These are phyloP conservation scores for Caretta caretta DNA, from an alignment of 2,113 vertebrate genomes.

Conservation along the genomic window DNA sequence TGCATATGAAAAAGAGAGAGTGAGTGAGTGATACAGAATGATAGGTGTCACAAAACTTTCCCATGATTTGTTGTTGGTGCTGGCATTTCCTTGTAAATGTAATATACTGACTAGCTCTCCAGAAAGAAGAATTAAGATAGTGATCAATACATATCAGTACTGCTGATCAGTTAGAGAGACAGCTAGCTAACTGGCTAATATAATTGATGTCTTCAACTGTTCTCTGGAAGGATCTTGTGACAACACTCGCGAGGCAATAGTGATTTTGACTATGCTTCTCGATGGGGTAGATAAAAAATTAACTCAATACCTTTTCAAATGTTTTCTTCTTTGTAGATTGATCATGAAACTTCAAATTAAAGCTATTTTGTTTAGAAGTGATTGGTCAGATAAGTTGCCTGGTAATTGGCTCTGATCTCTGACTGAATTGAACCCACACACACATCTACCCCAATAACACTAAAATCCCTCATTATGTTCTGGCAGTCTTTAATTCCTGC, in stretches of 20 bases:
- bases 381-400: background rate
- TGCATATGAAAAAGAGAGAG: no score
- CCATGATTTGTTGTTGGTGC: background rate
- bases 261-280: background rate
- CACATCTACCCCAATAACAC: background rate
- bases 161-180: conserved; percentile 41
- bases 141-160: conserved; percentile 32
- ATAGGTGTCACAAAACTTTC: conserved; percentile 22
- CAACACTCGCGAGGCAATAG: background rate
- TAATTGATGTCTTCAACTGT: background rate
- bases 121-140: conserved; percentile 6
- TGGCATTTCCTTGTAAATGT: background rate
- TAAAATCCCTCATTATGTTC: background rate
- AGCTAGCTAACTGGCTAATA: conserved; percentile 36
- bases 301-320: background rate
- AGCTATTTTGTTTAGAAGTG: background rate
- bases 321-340: background rate
- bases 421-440: accelerated
- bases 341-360: background rate
- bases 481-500: background rate
- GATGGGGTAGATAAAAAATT: background rate
- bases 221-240: conserved; percentile 14
- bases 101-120: background rate
- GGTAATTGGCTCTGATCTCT: background rate
- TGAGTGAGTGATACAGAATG: background rate